A percentile compares a stretch with the other conserved stretches of the same genome.
These are phyloP conservation scores for Cydia splendana DNA, from an alignment of 1,140 invertebrate genomes.

Conservation along the genomic window DNA sequence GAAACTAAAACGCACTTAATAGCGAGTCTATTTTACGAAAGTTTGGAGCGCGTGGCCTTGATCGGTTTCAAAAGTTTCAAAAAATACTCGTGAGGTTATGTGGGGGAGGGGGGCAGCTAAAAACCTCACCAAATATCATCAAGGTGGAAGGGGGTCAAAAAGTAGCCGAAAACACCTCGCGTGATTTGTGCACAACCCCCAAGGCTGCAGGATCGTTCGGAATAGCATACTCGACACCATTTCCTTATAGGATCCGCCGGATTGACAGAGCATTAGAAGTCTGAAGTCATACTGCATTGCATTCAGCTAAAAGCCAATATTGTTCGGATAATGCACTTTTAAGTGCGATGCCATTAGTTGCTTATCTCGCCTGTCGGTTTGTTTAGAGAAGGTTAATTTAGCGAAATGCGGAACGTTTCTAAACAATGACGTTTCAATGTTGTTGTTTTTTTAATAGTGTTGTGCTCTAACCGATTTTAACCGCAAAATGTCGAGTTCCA, in stretches of 20 bases:
- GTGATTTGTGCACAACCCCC: no score
- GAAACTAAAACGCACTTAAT: no score
- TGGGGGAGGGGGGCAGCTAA: no score
- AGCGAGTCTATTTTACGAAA: no score
- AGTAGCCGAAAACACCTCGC: no score
- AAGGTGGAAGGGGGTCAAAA: no score
- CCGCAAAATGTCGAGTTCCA: background rate
- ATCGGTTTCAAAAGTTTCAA: no score
- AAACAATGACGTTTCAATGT: background rate
- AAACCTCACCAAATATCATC: no score
- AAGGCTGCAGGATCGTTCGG: slow-evolving; percentile 1
- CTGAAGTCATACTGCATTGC: background rate
- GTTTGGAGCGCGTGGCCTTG: no score
- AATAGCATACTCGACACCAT: slow-evolving; percentile 19
- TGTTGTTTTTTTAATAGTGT: background rate
- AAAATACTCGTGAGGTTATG: no score
- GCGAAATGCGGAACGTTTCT: background rate
- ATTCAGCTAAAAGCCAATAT: slow-evolving; percentile 6
- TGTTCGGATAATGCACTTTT: slow-evolving; percentile 18
- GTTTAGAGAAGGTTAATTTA: slow-evolving; percentile 25
- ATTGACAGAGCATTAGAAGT: slow-evolving; percentile 20
- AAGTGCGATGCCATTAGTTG: slow-evolving; percentile 7
- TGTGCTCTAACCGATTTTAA: background rate
- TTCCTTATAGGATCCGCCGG: slow-evolving; percentile 9
- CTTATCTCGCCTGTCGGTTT: slow-evolving; percentile 16